Conservation (phyloP, 64 coral and sea anemone species). For the Montipora foliosa region DNA sequence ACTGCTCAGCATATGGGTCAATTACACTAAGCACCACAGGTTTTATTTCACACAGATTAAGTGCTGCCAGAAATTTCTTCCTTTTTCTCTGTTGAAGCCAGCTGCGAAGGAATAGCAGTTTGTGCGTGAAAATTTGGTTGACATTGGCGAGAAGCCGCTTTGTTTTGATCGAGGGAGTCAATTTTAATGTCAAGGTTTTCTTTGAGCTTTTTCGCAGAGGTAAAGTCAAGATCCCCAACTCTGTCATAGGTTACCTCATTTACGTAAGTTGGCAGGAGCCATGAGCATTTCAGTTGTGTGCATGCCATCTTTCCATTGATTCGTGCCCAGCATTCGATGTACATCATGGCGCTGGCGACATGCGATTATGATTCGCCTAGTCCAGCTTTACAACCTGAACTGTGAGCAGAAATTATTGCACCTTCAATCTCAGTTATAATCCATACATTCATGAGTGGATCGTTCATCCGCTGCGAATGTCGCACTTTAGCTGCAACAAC, state of each 20-base stretch:
- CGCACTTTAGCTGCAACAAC: slow-evolving; percentile 70
- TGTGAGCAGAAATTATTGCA: slow-evolving; percentile 64
- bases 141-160: not conserved
- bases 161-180: slow-evolving; percentile 35
- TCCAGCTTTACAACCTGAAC: slow-evolving; percentile 70
- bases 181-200: slow-evolving; percentile 58
- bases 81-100: slow-evolving; percentile 46
- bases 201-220: slow-evolving; percentile 51
- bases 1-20: slow-evolving; percentile 53
- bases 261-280: slow-evolving; percentile 56
- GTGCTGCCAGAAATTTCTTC: slow-evolving; percentile 26
- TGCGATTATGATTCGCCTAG: slow-evolving; percentile 63
- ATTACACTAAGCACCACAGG: slow-evolving; percentile 64
- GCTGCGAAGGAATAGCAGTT: not conserved
- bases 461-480: slow-evolving; percentile 75
- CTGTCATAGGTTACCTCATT: slow-evolving; percentile 52
- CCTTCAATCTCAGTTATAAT: slow-evolving; percentile 61
- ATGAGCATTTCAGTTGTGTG: slow-evolving; percentile 60
- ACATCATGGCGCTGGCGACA: slow-evolving; percentile 59
- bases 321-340: slow-evolving; percentile 62
- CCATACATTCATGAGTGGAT: slow-evolving; percentile 67
- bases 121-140: not conserved
- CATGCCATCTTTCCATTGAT: slow-evolving; percentile 70
- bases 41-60: slow-evolving; percentile 77
- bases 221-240: slow-evolving; percentile 59